phyloP scores from a whole-genome alignment of 2,113 vertebrate genomes.

The Alaudala cheleensis region DNA sequence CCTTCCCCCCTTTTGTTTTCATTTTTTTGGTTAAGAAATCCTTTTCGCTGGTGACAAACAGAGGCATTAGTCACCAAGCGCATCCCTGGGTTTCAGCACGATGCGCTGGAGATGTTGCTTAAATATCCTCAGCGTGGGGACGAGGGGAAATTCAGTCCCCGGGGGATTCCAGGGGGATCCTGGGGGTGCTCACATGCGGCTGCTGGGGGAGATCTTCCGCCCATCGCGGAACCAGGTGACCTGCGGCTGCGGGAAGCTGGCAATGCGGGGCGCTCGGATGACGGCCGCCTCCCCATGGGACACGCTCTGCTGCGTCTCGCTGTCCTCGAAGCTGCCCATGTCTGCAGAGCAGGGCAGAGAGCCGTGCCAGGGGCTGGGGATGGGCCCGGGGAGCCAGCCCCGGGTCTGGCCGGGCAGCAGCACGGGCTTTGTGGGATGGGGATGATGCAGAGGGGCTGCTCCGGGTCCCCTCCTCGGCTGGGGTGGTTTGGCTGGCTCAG shows the following conservation, averaged over 20 bases:
- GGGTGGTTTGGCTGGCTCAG: neutral
- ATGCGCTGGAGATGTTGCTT: constrained; percentile 21
- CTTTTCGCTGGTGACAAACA: constrained; percentile 32
- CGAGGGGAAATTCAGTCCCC: neutral
- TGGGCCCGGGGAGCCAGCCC: accelerated
- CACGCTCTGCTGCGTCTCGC: constrained; percentile 80
- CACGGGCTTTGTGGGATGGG: neutral
- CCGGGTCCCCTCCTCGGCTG: accelerated
- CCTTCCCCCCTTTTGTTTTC: neutral
- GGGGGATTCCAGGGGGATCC: accelerated
- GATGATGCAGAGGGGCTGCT: neutral
- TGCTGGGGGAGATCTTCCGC: constrained; percentile 95
- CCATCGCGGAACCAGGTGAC: constrained; percentile 97
- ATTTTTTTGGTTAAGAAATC: neutral
- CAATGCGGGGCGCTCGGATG: constrained; percentile 84
- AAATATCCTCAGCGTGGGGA: constrained; percentile 60
- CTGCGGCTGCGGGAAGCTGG: constrained; percentile 94
- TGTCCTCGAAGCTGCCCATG: constrained; percentile 95
- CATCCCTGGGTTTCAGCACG: neutral
- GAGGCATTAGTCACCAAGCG: neutral
- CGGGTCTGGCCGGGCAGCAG: accelerated
- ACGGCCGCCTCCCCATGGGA: constrained; percentile 94
- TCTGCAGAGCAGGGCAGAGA: constrained; percentile 68
- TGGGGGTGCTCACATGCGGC: constrained; percentile 87
- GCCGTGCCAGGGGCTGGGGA: no score